These are phyloP conservation scores for Brachionus paranguensis DNA, from an alignment of 1,140 invertebrate species.

Conservation along the genomic window DNA sequence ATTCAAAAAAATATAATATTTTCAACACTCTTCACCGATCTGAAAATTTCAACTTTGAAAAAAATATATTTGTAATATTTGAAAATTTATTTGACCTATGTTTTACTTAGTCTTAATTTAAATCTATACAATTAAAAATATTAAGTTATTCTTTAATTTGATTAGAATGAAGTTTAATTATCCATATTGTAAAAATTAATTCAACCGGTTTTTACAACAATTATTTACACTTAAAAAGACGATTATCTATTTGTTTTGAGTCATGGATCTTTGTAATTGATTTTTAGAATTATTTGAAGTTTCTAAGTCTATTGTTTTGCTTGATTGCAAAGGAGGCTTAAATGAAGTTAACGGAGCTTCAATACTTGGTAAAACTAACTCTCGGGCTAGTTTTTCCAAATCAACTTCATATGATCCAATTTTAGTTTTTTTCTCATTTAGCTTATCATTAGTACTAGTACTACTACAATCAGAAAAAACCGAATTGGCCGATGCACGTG, in stretches of 20 bases:
- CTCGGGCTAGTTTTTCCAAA: constrained; percentile 31
- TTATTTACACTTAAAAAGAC: not conserved
- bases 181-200: not conserved
- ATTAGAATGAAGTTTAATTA: not conserved
- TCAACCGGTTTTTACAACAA: not conserved
- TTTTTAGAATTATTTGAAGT: not conserved
- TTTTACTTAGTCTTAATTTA: not conserved
- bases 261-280: not conserved
- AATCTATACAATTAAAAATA: not conserved
- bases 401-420: constrained; percentile 34
- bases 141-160: not conserved
- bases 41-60: not conserved
- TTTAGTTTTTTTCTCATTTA: not conserved
- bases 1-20: not conserved
- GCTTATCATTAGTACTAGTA: not conserved
- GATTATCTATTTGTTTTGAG: constrained; percentile 1
- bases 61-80: not conserved
- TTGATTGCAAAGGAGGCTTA: constrained; percentile 10
- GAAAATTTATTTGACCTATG: not conserved
- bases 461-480: constrained; percentile 1
- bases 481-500: not conserved
- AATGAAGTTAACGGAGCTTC: constrained; percentile 30
- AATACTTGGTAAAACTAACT: not conserved
- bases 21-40: not conserved
- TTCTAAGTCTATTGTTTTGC: constrained; percentile 24